A percentile compares a stretch with the other conserved stretches of the same genome.
These are phyloP conservation scores for Aspidoscelis tigris DNA, from an alignment of 2,113 vertebrate genomes.

Conservation along the genomic window DNA sequence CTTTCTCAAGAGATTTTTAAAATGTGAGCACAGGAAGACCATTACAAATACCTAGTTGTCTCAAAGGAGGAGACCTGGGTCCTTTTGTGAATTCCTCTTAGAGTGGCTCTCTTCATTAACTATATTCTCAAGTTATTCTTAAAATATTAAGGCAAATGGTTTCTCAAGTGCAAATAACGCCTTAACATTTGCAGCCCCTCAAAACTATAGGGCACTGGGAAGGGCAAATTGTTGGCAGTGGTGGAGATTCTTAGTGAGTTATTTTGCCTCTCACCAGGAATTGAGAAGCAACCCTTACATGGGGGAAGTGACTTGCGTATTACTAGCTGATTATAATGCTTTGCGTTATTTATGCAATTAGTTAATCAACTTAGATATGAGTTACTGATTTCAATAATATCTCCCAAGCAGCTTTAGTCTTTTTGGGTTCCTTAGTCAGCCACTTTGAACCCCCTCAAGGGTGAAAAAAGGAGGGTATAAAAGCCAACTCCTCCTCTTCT, in stretches of 20 bases:
- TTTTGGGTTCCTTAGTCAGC: not conserved
- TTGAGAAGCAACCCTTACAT: no score
- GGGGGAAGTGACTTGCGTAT: no score
- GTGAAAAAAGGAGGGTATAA: no score
- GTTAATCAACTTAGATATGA: not conserved
- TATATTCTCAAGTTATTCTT: conserved; percentile 5
- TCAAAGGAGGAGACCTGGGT: no score
- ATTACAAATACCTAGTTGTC: not conserved
- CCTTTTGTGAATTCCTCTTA: not conserved
- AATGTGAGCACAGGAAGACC: not conserved
- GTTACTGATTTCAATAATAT: not conserved
- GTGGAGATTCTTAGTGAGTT: not conserved
- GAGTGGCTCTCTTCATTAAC: not conserved
- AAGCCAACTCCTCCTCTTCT: no score
- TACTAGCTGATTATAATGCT: no score
- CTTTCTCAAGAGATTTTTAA: not conserved
- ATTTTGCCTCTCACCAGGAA: not conserved
- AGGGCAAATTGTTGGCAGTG: no score
- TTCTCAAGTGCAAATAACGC: no score
- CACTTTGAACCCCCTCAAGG: no score
- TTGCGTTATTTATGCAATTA: no score
- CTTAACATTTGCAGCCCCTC: no score
- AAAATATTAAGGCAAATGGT: not conserved
- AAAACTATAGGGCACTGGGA: no score
- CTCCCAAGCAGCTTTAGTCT: not conserved